A percentile compares a stretch with the other conserved stretches of the same genome.
phyloP scores from a whole-genome alignment of 2,797 vertebrate genomes.

The Ctenopoma multispine region DNA sequence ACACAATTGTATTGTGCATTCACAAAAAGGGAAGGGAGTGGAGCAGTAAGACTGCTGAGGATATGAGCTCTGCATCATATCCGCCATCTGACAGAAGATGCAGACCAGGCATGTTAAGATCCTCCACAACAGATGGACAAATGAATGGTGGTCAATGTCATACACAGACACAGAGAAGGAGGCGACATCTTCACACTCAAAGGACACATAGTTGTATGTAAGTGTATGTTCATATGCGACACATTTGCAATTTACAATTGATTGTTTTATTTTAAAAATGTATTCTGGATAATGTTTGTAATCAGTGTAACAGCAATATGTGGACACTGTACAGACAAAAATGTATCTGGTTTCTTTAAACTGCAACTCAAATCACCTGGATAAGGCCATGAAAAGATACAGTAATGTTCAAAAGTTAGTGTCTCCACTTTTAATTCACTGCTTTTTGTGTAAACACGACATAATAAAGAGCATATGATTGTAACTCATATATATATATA shows the following conservation, averaged over 20 bases:
- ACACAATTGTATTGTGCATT: background rate
- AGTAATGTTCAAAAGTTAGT: no score
- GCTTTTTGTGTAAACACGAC: no score
- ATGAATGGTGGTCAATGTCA: conserved; percentile 77
- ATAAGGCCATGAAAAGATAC: no score
- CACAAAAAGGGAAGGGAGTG: background rate
- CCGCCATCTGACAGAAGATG: conserved; percentile 66
- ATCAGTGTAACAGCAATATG: no score
- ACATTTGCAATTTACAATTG: background rate
- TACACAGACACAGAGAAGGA: conserved; percentile 11
- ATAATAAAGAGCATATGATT: no score
- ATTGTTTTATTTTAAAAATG: background rate
- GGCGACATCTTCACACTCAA: conserved; percentile 8
- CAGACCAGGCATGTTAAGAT: conserved; percentile 59
- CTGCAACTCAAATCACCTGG: no score
- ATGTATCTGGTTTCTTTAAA: no score
- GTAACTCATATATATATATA: no score
- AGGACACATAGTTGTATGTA: background rate
- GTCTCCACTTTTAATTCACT: no score
- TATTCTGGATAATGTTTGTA: background rate
- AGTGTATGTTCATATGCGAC: background rate
- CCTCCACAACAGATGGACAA: conserved; percentile 77
- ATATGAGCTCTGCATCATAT: conserved; percentile 62
- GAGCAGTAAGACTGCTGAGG: conserved; percentile 45
- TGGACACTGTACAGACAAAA: no score